Evolutionary conservation across 1,140 invertebrate genomes (phyloP).

Genomic region (Nymphalis io): DNA sequence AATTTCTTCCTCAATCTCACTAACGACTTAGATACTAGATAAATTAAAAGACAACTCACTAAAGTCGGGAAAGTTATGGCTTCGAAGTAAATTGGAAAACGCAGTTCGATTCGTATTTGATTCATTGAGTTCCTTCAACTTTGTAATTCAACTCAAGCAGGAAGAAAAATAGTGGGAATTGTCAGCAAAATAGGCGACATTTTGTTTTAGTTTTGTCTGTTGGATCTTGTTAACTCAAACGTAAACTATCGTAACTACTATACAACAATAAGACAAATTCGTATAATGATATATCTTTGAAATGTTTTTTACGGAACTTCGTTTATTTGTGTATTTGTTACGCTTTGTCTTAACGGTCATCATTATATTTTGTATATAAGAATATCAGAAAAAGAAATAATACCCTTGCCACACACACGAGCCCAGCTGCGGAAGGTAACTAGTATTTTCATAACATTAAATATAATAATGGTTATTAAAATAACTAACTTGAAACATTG

Average conservation of each 20-base stretch:
- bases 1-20: neutral
- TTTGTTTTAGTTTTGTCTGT: neutral
- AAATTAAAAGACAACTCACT: neutral
- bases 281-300: too few relatives aligned
- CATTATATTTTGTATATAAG: too few relatives aligned
- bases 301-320: too few relatives aligned
- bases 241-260: too few relatives aligned
- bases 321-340: too few relatives aligned
- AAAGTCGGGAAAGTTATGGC: slow-evolving; percentile 11
- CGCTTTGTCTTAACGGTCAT: too few relatives aligned
- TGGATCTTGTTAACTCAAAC: neutral
- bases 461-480: neutral
- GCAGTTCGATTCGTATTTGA: slow-evolving; percentile 6
- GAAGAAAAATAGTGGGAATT: slow-evolving; percentile 8
- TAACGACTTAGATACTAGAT: neutral
- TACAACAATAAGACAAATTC: too few relatives aligned
- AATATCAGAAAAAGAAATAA: too few relatives aligned
- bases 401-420: too few relatives aligned
- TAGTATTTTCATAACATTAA: too few relatives aligned
- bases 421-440: too few relatives aligned
- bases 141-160: slow-evolving; percentile 7
- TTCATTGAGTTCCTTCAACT: slow-evolving; percentile 19
- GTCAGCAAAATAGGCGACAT: neutral
- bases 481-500: neutral
- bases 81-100: slow-evolving; percentile 18